Evolutionary conservation across 2,797 vertebrate species (phyloP), one percentile per base, ranked within the genome.

Genomic region (Cryptoprocta ferox): DNA sequence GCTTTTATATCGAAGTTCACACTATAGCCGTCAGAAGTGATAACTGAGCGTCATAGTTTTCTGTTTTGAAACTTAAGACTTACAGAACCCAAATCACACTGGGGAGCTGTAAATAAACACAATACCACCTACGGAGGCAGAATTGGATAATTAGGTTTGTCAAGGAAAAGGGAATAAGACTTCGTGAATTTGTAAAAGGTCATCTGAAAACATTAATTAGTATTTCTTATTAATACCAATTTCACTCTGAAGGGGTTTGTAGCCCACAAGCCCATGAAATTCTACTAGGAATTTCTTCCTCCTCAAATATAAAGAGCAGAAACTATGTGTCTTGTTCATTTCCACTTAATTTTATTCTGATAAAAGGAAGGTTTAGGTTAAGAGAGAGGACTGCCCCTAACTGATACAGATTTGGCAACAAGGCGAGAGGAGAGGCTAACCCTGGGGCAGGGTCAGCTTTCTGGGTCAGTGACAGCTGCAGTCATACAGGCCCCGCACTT

Each of bases 401-500:
- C 28, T 37, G 45, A 26, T 32, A 45, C 8, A 78, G n/a, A 59
- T 61, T 14, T 26, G 65, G 30, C 26, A 42, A 5, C 39, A 78
- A 35, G 39, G 28, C 37, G 15, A 79, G 45, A 59, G 45, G 16
- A 59, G 12, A 56, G 4, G 14, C 11, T 30, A 14, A 53, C 24
- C 18, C 24, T 0, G 4, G 32, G n/a, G 16, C n/a, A 50, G n/a
- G 3, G 13, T 28, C 19, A 65, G 42, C 39, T 30, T 68, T 1
- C 0, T 1, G 6, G 30, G 61, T 15, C 2, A 32, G n/a, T 48
- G 12, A 37, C 5, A 45, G 39, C 37, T 2, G 30, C 5, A 5
- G 50, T 68, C 53, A 48, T 6, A 70, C 10, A 48, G 61, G 4
- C 13, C 19, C 90, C 7, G 2, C 2, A 6, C 45, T 65, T 15